Evolutionary conservation across 2,888 invertebrate species (phyloP).

Genomic region (Diabrotica balteata): DNA sequence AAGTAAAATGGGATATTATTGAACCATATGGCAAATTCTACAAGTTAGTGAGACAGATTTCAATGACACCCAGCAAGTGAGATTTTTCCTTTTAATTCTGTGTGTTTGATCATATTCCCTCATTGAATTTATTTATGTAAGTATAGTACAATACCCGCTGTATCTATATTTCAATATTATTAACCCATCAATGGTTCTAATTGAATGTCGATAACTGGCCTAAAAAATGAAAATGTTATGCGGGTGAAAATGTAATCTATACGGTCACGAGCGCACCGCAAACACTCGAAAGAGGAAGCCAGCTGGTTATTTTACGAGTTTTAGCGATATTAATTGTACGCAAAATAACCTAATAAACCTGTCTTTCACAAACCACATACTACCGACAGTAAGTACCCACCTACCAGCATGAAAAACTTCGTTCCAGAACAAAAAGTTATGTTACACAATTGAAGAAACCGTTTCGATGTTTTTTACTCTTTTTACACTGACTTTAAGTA

Average conservation of each 20-base stretch:
- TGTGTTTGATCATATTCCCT: no score
- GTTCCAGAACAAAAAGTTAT: conserved; percentile 14
- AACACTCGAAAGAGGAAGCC: conserved; percentile 9
- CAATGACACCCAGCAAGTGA: no score
- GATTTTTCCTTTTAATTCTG: no score
- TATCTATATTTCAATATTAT: no score
- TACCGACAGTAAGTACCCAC: conserved; percentile 15
- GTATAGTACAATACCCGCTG: no score
- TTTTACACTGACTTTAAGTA: no score
- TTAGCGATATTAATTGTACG: conserved; percentile 19
- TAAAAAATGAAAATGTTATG: conserved; percentile 1
- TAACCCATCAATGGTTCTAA: no score
- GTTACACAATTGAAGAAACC: neutral
- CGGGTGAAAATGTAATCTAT: conserved; percentile 16
- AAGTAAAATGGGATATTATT: no score
- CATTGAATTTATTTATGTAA: no score
- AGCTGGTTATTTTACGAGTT: conserved; percentile 24
- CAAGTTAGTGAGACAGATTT: no score
- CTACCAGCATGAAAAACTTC: conserved; percentile 22
- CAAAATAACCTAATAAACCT: conserved; percentile 24
- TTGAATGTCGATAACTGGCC: no score
- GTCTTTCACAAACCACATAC: conserved; percentile 21
- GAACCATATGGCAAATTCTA: no score
- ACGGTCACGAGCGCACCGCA: conserved; percentile 18
- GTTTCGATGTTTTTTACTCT: neutral